Evolutionary conservation across 1,140 invertebrate genomes (phyloP), one percentile per base, ranked within the genome.

Genomic region (Akabosia matsudoensis): DNA sequence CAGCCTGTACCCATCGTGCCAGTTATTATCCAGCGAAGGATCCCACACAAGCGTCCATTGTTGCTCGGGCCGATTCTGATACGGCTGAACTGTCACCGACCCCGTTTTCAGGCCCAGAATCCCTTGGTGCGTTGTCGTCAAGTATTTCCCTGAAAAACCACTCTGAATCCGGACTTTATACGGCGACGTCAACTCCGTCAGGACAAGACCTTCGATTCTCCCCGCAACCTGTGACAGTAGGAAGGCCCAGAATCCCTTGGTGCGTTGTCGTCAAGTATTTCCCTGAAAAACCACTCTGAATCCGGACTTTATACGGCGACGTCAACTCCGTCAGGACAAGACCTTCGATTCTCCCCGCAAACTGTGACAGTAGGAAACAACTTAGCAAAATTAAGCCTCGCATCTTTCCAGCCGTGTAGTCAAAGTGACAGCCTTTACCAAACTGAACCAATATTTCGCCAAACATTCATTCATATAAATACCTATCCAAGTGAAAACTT

Each of bases 221-320:
- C n/a, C n/a, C 7, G 37, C 37, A 45, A 45, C 18, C 37, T n/a
- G n/a, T n/a, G n/a, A n/a, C n/a, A n/a, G n/a, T n/a, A n/a, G n/a
- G n/a, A n/a, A 75, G 34, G 16, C 74, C 74, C 7, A 75, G 54
- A 52, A 75, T 70, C 10, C 74, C 74, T 51, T 75, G 61, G 37
- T 75, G 61, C 1, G n/a, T 64, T 31, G 34, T 64, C 28, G 61
- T 75, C 3, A 75, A 37, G 22, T 70, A 75, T 24, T 70, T 70
- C 1, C 34, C 37, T 51, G 37, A 70, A 4, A 16, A 34, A 4
- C 51, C 74, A 70, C 64, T 75, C 13, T 70, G 61, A 26, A 75
- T 67, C 31, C 34, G 7, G 7, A 45, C 37, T 45, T 45, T 28
- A 30, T 75, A 75, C 2, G 74, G 64, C 28, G 74, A 61, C 56